Base-by-base conservation (phyloP, 2,888 invertebrate species). In the Smittia aterrima region DNA sequence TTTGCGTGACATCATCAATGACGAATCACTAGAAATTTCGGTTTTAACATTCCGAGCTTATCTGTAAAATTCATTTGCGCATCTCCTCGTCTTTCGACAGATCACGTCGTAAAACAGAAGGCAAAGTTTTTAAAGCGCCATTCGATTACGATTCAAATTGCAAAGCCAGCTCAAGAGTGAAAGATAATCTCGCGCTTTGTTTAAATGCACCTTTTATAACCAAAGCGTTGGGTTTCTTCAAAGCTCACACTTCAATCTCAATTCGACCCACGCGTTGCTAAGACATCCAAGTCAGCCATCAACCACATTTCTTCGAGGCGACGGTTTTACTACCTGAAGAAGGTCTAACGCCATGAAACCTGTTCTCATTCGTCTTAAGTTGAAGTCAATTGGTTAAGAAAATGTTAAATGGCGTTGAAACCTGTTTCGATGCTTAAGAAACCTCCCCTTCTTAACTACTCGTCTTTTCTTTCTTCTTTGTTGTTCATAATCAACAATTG, bases 401-500 rank as follows among this genome's bases (percentile, higher is more conserved):
- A 53, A 53, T 13, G 53, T 66, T 66, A 66, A 53, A 70, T 71
- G 70, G 70, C 70, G 70, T 18, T 68, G 22, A 58, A 58, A 58
- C 58, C 58, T 58, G 58, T 58, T 58, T 58, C n/a, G n/a, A 18
- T 58, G n/a, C 22, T n/a, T 58, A 7, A 58, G n/a, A 16, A 47
- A 47, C 47, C 58, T 58, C 58, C 18, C 47, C 18, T 20, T 58
- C 22, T 22, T 58, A 18, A 47, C 16, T n/a, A n/a, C n/a, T n/a
- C n/a, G n/a, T n/a, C 47, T 16, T 16, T 47, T 16, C 16, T 13
- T n/a, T 47, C 47, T 47, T 47, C 47, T 47, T n/a, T 47, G 47
- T n/a, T 47, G 47, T 13, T 13, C 7, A 22, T 22, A 22, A 72
- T 72, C 72, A 72, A 72, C 72, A 72, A 72, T 54, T 72, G 72